These are phyloP conservation scores for Lathronympha strigana DNA, from an alignment of 2,888 invertebrate species.

Conservation along the genomic window DNA sequence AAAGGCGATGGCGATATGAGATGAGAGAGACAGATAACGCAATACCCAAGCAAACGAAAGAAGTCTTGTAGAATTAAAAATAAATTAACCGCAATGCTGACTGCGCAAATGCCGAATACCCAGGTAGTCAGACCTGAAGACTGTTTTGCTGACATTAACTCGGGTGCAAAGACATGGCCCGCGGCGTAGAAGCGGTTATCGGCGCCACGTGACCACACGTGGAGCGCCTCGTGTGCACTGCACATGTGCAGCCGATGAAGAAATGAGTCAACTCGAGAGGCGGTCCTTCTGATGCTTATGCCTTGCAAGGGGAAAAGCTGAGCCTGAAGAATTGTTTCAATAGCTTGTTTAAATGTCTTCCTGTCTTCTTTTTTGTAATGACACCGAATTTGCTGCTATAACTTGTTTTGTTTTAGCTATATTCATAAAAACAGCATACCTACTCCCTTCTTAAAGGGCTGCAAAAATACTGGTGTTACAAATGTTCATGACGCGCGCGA, in stretches of 20 bases:
- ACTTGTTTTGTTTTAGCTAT: no score
- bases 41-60: no score
- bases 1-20: no score
- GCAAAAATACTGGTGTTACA: no score
- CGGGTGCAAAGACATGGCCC: conserved; percentile 53
- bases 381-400: no score
- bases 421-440: no score
- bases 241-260: conserved; percentile 57
- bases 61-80: not conserved
- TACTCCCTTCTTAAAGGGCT: no score
- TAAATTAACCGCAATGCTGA: not conserved
- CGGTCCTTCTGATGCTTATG: conserved; percentile 8
- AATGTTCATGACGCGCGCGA: no score
- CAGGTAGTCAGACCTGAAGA: conserved; percentile 7
- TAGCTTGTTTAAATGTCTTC: no score
- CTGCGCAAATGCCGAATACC: not conserved
- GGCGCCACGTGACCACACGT: conserved; percentile 63
- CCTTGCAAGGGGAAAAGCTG: not conserved
- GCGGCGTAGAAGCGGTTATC: conserved; percentile 57
- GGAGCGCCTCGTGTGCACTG: conserved; percentile 60
- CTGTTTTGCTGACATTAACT: conserved; percentile 41
- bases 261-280: conserved; percentile 33
- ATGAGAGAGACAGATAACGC: no score
- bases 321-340: not conserved
- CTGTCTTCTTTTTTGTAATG: no score